A percentile compares a stretch with the other conserved stretches of the same genome.
phyloP scores from a whole-genome alignment of 1,140 invertebrate genomes.

The Drosophila gunungcola region DNA sequence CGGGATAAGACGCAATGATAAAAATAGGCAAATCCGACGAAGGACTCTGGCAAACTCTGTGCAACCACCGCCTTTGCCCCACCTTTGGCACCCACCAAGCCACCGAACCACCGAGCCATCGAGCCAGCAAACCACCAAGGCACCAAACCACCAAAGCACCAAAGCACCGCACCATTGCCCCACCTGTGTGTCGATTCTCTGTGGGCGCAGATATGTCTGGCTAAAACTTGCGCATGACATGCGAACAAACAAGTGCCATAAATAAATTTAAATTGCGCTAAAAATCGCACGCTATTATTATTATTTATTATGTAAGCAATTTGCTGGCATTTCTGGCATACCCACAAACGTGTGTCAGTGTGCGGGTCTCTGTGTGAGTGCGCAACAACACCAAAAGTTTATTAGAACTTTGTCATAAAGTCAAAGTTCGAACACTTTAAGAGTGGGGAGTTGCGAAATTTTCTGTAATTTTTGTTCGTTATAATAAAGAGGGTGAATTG shows the following conservation, averaged over 20 bases:
- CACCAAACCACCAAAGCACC: background rate
- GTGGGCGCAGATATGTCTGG: constrained; percentile 43
- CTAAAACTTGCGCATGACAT: constrained; percentile 55
- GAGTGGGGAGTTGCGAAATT: constrained; percentile 9
- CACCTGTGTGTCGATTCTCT: constrained; percentile 21
- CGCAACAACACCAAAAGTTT: constrained; percentile 37
- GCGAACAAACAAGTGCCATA: constrained; percentile 73
- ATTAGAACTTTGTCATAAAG: constrained; percentile 72
- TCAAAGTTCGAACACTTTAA: constrained; percentile 58
- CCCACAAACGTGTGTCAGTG: background rate
- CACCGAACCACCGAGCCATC: background rate
- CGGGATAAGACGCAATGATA: constrained; percentile 70
- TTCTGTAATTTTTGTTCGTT: constrained; percentile 18
- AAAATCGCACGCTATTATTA: constrained; percentile 81
- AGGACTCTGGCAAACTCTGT: constrained; percentile 12
- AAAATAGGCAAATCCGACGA: constrained; percentile 66
- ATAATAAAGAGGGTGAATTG: constrained; percentile 8
- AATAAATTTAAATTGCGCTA: constrained; percentile 81
- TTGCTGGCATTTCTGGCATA: constrained; percentile 61
- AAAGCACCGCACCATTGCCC: background rate
- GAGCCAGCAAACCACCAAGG: too few species aligned
- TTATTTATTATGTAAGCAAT: constrained; percentile 81
- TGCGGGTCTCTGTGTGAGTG: constrained; percentile 11
- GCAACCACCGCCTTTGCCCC: background rate
- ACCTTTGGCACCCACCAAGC: background rate